Base-by-base conservation (phyloP, 64 coral and sea anemone genomes). In the Acropora yongei region DNA sequence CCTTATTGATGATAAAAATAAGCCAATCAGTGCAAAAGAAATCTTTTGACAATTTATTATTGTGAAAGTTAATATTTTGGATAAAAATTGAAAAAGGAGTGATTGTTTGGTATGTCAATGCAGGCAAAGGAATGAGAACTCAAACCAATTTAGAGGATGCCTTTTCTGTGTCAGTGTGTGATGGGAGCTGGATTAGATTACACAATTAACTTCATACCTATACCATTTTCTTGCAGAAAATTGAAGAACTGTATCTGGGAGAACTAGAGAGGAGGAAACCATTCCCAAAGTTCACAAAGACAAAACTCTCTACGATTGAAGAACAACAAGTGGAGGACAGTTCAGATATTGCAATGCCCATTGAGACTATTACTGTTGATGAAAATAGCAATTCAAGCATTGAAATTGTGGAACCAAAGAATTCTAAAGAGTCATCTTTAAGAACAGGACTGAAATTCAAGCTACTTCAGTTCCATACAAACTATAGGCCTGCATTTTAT, bases 401-500 rank as follows among this genome's bases (percentile, higher is more conserved):
- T 41, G 93, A 92, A 92, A 86, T 86, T 68, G 60, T 91, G 80
- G 89, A 92, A 46, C 74, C 95, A 55, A 57, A 74, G 3, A 63
- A 63, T 12, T 11, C 16, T 55, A 90, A 79, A 49, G 88, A 92
- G 8, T 41, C 61, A 4, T 13, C 82, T 49, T 11, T 16, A 7
- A 71, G 18, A 68, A 20, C 4, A 16, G 75, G 83, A 6, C 87
- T 90, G 80, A 98, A 78, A 10, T 81, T 42, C n/a, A 95, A 95
- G 42, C 88, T 92, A 39, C 75, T 98, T 53, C 87, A 98, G 83
- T 95, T 98, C 79, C 68, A 89, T 8, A 87, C 79, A 51, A 95
- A 98, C 60, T 92, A 92, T 47, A 90, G 96, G 73, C 96, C 96
- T 76, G 84, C 96, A 46, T 98, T 95, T 51, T 95, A 87, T 90